Conservation (phyloP, 2,113 vertebrate species). For the Morone chrysops region DNA sequence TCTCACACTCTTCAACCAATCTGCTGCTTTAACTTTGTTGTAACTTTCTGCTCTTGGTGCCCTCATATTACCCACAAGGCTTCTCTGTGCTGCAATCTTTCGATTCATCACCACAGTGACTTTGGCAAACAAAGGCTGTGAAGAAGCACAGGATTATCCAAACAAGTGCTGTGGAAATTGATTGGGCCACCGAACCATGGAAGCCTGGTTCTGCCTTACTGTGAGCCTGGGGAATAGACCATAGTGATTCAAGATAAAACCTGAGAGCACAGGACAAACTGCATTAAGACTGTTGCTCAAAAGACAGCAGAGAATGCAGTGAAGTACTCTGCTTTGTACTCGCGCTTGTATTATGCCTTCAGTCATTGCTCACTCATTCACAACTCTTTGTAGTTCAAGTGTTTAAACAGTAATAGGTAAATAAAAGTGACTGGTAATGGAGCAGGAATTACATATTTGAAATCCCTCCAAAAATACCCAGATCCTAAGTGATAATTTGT, state of each 20-base stretch:
- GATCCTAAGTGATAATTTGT: too few species aligned
- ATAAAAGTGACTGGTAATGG: too few species aligned
- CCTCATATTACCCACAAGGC: not conserved
- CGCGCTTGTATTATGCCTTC: not conserved
- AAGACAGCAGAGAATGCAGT: not conserved
- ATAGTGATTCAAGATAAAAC: not conserved
- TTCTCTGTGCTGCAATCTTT: not conserved
- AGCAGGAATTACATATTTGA: too few species aligned
- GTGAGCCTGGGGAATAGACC: not conserved
- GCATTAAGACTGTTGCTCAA: not conserved
- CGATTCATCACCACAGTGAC: not conserved
- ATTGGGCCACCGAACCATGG: not conserved
- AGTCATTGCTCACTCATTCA: not conserved
- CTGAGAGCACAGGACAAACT: not conserved
- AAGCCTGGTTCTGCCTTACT: not conserved
- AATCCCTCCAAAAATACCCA: too few species aligned
- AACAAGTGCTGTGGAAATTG: conserved; percentile 6
- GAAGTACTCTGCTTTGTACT: not conserved
- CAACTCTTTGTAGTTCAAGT: too few species aligned
- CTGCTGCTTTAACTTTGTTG: not conserved
- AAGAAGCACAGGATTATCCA: not conserved
- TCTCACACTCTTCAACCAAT: not conserved
- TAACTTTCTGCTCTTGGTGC: not conserved
- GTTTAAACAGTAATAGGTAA: too few species aligned
- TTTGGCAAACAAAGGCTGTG: not conserved